phyloP scores from a whole-genome alignment of 2,888 invertebrate species.

The Piscicola geometra region DNA sequence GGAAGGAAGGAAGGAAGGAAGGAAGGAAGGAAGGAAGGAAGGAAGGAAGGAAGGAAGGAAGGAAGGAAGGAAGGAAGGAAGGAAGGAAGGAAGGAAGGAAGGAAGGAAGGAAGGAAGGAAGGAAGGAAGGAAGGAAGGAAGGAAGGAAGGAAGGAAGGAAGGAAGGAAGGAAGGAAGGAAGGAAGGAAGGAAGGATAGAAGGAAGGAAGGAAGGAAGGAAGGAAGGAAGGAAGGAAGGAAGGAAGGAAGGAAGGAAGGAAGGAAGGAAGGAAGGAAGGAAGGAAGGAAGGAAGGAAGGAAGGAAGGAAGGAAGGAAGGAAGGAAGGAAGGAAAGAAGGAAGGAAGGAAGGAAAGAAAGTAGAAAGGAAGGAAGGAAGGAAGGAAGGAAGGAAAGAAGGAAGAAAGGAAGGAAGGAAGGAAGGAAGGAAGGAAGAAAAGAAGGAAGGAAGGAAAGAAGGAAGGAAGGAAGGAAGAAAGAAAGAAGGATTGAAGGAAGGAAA shows the following conservation, averaged over 20 bases:
- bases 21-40: conserved; percentile 10
- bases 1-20: conserved; percentile 10
- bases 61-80: conserved; percentile 10
- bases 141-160: conserved; percentile 7
- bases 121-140: conserved; percentile 10
- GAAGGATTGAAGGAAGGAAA: neutral
- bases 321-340: neutral
- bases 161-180: conserved; percentile 10
- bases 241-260: conserved; percentile 10
- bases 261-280: conserved; percentile 10
- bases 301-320: neutral
- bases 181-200: too few species aligned
- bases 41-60: conserved; percentile 7
- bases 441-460: neutral
- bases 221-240: conserved; percentile 10
- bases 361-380: neutral
- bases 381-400: neutral
- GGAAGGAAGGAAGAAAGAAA: conserved; percentile 1
- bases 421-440: neutral
- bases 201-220: conserved; percentile 6
- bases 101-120: neutral
- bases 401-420: neutral
- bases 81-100: neutral
- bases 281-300: neutral
- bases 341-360: neutral